Conservation (phyloP, 2,797 vertebrate genomes). For the Acridotheres tristis region DNA sequence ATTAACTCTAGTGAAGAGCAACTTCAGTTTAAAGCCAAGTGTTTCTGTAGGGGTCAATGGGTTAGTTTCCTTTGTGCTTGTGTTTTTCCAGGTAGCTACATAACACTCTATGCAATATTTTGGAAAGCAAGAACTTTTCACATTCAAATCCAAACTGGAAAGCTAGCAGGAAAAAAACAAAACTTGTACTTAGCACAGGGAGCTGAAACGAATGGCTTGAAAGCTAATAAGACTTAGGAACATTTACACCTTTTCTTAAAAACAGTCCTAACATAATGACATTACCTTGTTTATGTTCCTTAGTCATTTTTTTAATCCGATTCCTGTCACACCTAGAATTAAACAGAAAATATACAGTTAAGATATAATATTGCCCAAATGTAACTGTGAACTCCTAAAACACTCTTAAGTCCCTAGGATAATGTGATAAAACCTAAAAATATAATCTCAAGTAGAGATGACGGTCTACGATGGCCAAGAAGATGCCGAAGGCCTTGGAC, state of each 20-base stretch:
- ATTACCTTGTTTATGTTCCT: background rate
- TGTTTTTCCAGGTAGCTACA: background rate
- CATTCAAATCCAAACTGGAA: background rate
- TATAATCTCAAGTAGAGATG: background rate
- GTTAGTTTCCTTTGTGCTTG: background rate
- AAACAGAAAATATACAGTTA: background rate
- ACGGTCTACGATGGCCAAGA: fast-evolving
- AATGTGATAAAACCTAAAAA: background rate
- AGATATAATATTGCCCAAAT: background rate
- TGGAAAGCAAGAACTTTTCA: background rate
- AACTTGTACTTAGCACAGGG: background rate
- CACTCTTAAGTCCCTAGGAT: background rate
- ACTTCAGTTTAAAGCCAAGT: background rate
- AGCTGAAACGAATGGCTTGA: background rate
- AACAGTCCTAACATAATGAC: background rate
- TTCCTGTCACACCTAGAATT: background rate
- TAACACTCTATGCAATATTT: too few relatives aligned
- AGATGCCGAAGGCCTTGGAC: background rate
- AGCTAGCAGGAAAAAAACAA: background rate
- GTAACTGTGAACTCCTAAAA: background rate
- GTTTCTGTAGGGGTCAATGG: background rate
- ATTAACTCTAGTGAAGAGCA: background rate
- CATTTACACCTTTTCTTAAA: background rate
- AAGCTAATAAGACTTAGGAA: background rate
- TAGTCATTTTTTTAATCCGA: background rate